Percentiles rank a stretch among this genome's conserved stretches.
phyloP scores from a whole-genome alignment of 2,113 vertebrate species.

The Archilochus colubris region DNA sequence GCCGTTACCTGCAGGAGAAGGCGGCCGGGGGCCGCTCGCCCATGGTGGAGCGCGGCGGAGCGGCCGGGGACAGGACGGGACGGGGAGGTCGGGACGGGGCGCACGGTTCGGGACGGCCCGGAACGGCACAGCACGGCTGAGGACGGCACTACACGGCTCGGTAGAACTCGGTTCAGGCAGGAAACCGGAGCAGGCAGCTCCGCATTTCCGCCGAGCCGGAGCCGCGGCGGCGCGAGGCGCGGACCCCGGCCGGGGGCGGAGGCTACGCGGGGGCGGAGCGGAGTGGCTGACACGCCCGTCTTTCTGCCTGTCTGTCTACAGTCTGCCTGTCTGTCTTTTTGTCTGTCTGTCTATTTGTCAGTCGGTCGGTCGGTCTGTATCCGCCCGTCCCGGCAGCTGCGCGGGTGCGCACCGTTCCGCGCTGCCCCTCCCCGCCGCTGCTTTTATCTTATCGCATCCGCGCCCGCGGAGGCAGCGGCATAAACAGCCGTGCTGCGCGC shows the following conservation, averaged over 20 bases:
- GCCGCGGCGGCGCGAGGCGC: not conserved
- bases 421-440: not conserved
- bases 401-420: slow-evolving; percentile 4
- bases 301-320: not conserved
- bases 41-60: slow-evolving; percentile 30
- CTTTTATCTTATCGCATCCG: slow-evolving; percentile 61
- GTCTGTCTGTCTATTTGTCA: too few species aligned
- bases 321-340: accelerated
- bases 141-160: not conserved
- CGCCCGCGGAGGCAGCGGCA: slow-evolving; percentile 41
- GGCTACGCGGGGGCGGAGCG: slow-evolving; percentile 27
- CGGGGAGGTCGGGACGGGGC: not conserved
- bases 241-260: slow-evolving; percentile 39
- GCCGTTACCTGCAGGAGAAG: slow-evolving; percentile 48
- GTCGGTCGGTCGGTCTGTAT: too few species aligned
- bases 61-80: not conserved
- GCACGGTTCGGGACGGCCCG: too few species aligned
- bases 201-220: slow-evolving; percentile 40
- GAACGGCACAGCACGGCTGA: not conserved
- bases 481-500: not conserved
- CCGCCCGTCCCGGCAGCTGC: not conserved
- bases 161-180: not conserved
- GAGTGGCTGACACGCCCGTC: not conserved
- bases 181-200: slow-evolving; percentile 41
- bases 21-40: slow-evolving; percentile 37